Conservation (phyloP, 2,888 invertebrate species). For the Stenoptilia bipunctidactyla region DNA sequence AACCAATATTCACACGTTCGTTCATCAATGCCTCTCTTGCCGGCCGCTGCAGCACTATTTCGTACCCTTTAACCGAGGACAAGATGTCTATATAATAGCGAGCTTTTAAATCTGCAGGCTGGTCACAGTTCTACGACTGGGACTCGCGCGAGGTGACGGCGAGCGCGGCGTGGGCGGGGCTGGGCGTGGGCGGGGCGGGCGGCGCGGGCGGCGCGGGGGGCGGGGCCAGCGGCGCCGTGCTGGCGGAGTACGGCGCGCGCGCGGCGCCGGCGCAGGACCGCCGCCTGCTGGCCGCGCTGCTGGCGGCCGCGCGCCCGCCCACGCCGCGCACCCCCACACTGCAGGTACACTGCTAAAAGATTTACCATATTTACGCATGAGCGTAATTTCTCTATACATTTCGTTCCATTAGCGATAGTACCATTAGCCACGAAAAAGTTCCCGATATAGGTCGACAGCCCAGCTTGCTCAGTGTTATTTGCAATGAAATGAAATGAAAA, state of each 20-base stretch:
- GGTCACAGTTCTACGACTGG: conserved; percentile 58
- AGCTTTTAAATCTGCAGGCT: conserved; percentile 28
- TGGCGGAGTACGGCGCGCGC: conserved; percentile 17
- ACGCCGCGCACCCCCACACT: conserved; percentile 14
- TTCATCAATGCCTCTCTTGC: no score
- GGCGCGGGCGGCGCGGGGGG: conserved; percentile 20
- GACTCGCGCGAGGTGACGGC: conserved; percentile 39
- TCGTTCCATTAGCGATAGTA: no score
- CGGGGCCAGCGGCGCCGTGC: conserved; percentile 43
- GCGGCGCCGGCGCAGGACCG: conserved; percentile 17
- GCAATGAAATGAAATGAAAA: no score
- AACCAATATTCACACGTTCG: no score
- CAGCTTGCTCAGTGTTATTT: no score
- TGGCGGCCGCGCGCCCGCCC: no score
- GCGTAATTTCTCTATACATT: no score
- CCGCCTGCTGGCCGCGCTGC: neutral
- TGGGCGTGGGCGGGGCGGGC: conserved; percentile 22
- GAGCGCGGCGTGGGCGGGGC: conserved; percentile 19
- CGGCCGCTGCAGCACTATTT: no score
- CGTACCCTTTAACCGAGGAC: no score
- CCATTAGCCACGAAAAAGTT: no score
- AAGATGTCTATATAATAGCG: no score
- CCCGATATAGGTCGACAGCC: no score
- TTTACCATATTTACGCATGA: neutral
- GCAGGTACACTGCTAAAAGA: conserved; percentile 21